Percentiles rank a stretch among this genome's conserved stretches.
Evolutionary conservation across 2,888 invertebrate species (phyloP).

Genomic region (Tetrapedia diversipes): DNA sequence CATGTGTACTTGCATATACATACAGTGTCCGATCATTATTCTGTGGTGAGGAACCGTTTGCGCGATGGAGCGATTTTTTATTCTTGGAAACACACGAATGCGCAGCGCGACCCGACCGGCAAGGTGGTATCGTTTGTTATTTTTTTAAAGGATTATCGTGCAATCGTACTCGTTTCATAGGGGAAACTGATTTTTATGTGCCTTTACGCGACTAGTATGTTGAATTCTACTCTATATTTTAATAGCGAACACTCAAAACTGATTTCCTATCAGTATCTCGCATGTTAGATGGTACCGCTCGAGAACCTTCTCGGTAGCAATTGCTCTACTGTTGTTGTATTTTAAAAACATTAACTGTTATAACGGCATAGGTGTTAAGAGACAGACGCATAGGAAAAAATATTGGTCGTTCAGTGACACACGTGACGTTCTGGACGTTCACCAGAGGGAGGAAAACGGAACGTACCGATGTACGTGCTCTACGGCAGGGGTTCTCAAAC

Average conservation of each 20-base stretch:
- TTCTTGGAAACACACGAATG: constrained; percentile 58
- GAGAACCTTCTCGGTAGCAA: constrained; percentile 37
- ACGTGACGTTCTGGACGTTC: constrained; percentile 7
- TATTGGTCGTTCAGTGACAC: constrained; percentile 6
- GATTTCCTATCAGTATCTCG: constrained; percentile 57
- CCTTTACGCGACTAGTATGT: constrained; percentile 69
- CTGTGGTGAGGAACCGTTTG: constrained; percentile 58
- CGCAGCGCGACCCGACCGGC: constrained; percentile 63
- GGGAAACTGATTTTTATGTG: constrained; percentile 69
- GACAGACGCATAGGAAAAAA: constrained; percentile 21
- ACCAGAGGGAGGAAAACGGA: not conserved
- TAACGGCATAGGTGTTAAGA: constrained; percentile 62
- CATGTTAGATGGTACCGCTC: constrained; percentile 52
- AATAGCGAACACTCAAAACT: constrained; percentile 61
- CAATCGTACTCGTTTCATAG: constrained; percentile 68
- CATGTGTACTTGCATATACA: constrained; percentile 63
- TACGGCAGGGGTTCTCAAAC: no score
- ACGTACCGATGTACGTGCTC: not conserved
- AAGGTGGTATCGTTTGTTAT: constrained; percentile 58
- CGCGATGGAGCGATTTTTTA: constrained; percentile 28
- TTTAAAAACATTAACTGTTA: constrained; percentile 64
- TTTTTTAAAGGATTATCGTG: constrained; percentile 63
- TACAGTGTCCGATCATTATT: constrained; percentile 71
- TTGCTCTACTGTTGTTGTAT: constrained; percentile 66
- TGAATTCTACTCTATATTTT: constrained; percentile 68